Evolutionary conservation across 1,140 invertebrate species (phyloP), one percentile per base, ranked within the genome.

Genomic region (Euura saliciscinereae): DNA sequence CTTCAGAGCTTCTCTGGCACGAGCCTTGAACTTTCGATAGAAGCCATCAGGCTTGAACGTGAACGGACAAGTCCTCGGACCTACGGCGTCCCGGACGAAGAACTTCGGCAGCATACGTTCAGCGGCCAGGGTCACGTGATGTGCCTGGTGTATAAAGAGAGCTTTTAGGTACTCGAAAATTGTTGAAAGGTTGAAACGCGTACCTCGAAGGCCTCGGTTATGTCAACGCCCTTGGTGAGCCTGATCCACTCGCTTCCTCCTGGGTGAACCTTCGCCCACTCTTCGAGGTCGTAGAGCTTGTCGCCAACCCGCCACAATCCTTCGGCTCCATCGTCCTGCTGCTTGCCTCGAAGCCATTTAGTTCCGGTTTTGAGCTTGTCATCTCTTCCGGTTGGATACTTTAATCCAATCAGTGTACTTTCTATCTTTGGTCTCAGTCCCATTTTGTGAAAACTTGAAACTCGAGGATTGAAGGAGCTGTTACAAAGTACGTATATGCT

Each of bases 261-360:
- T n/a, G 95, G 95, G 89, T 97, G 95, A 28, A 80, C 89, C 0
- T 89, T 73, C 0, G 92, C 83, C 78, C 95, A 97, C 28, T 87
- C 84, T 4, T 84, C 88, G 11, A 97, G 86, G 82, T 96, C 92
- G 80, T 96, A 96, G 1, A 97, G 87, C 64, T 88, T 87, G 83
- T 96, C 90, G 75, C 92, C 89, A 11, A 96, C 89, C 71, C 95
- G 87, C 95, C 95, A 97, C 1, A 95, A 84, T 6, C 90, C 91
- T 82, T 94, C 93, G 0, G 94, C 92, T 10, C 91, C 91, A 79
- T 96, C 94, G 75, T 94, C 91, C 45, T 86, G 77, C 65, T 87
- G 87, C 80, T 94, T 94, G 2, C 90, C 91, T 45, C 88, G 86
- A 10, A 96, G 76, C 73, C 82, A 87, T 10, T 65, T 65, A 51